These are phyloP conservation scores for Dolichopus griseipennis DNA, from an alignment of 2,888 invertebrate genomes.

Conservation along the genomic window DNA sequence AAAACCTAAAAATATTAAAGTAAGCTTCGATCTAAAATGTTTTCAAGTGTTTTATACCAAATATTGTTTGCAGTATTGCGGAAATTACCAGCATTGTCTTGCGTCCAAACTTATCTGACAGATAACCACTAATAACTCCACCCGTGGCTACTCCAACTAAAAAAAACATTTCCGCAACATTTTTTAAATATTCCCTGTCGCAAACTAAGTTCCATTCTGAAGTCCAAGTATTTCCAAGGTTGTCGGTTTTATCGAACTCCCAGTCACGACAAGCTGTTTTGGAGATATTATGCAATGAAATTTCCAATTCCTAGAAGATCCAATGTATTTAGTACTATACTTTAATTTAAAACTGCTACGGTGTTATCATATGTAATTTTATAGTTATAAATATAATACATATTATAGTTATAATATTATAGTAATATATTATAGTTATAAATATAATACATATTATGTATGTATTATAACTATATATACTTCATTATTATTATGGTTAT, in stretches of 20 bases:
- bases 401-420: no score
- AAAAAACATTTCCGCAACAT: constrained; percentile 68
- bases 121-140: constrained; percentile 67
- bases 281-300: constrained; percentile 32
- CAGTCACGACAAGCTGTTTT: constrained; percentile 51
- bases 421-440: no score
- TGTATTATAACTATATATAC: no score
- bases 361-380: no score
- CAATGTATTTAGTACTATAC: no score
- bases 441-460: no score
- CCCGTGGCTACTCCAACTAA: constrained; percentile 67
- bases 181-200: constrained; percentile 58
- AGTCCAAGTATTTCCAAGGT: constrained; percentile 57
- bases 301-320: no score
- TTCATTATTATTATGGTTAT: no score
- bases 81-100: constrained; percentile 66
- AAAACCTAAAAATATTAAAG: constrained; percentile 38
- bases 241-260: constrained; percentile 50
- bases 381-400: no score
- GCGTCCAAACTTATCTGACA: constrained; percentile 73
- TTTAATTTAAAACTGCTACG: no score
- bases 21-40: neutral
- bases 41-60: constrained; percentile 44
- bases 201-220: constrained; percentile 72
- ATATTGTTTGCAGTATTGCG: constrained; percentile 56